Conservation (phyloP, 2,797 vertebrate species). For the Galaxias olidus region DNA sequence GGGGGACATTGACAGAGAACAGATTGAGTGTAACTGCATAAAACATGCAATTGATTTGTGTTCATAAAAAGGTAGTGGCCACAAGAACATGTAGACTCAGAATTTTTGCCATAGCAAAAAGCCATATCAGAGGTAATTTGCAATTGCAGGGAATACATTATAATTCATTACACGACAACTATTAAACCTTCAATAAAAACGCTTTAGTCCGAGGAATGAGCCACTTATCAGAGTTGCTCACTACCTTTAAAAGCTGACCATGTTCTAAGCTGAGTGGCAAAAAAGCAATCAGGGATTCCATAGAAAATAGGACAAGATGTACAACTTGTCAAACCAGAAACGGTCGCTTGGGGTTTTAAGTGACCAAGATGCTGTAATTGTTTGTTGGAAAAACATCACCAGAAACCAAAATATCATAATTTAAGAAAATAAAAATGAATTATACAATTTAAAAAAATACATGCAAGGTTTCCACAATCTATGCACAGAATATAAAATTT, state of each 20-base stretch:
- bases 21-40: slow-evolving; percentile 68
- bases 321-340: slow-evolving; percentile 77
- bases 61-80: slow-evolving; percentile 70
- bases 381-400: slow-evolving; percentile 64
- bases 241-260: slow-evolving; percentile 82
- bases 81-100: slow-evolving; percentile 75
- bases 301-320: slow-evolving; percentile 78
- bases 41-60: slow-evolving; percentile 79
- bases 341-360: slow-evolving; percentile 57
- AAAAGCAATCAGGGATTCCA: slow-evolving; percentile 77
- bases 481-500: too few species aligned
- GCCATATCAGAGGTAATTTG: slow-evolving; percentile 77
- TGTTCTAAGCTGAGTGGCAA: slow-evolving; percentile 76
- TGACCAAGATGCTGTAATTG: slow-evolving; percentile 64
- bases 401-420: slow-evolving; percentile 55
- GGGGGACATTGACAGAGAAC: slow-evolving; percentile 59
- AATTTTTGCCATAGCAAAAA: slow-evolving; percentile 61
- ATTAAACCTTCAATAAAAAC: slow-evolving; percentile 83
- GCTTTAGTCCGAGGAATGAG: slow-evolving; percentile 79
- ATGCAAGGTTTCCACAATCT: too few species aligned
- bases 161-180: slow-evolving; percentile 82
- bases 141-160: slow-evolving; percentile 82
- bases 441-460: slow-evolving; percentile 16
- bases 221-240: slow-evolving; percentile 81
- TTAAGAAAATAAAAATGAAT: slow-evolving; percentile 32